These are phyloP conservation scores for Noctua comes DNA, from an alignment of 2,888 invertebrate species.

Conservation along the genomic window DNA sequence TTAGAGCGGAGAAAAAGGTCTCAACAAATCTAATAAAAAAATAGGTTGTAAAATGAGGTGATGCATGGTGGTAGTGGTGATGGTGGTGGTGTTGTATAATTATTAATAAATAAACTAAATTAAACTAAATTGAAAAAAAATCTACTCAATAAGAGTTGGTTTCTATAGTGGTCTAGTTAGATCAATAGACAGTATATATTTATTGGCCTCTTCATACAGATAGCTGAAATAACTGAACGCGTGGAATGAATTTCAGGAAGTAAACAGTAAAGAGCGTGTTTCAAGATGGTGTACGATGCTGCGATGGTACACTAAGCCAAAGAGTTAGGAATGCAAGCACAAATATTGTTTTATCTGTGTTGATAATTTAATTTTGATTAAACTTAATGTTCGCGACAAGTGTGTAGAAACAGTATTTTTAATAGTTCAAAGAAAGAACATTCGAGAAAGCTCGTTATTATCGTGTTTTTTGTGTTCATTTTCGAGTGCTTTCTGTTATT, in stretches of 20 bases:
- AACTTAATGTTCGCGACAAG: no score
- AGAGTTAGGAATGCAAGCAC: neutral
- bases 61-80: no score
- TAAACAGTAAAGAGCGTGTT: slow-evolving; percentile 61
- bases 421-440: no score
- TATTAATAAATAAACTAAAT: no score
- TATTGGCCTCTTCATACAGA: neutral
- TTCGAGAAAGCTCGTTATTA: no score
- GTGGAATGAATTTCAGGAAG: slow-evolving; percentile 55
- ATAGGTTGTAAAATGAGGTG: neutral
- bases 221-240: slow-evolving; percentile 29
- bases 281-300: slow-evolving; percentile 24
- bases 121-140: no score
- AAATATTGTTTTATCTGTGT: neutral
- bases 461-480: no score
- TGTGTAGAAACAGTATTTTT: no score
- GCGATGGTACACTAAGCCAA: slow-evolving; percentile 19
- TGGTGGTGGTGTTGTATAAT: no score
- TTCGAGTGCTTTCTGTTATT: no score
- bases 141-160: neutral
- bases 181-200: neutral
- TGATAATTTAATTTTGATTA: neutral
- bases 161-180: neutral
- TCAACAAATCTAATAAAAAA: neutral
- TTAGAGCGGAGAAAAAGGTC: neutral